Evolutionary conservation across 2,888 invertebrate genomes (phyloP).

Genomic region (Mycalesis mineus): DNA sequence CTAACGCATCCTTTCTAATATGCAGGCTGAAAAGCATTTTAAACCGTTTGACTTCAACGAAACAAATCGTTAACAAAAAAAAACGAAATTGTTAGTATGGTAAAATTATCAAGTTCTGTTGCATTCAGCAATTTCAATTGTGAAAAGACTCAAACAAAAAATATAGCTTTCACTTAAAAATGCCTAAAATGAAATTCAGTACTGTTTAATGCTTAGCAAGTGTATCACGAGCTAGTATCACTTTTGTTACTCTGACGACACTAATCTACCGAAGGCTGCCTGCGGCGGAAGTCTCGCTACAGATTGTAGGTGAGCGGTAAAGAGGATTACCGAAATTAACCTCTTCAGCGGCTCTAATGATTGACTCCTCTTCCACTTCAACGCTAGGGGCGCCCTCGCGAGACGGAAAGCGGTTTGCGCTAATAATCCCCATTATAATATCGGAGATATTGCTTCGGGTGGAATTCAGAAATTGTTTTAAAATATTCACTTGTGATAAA

Average conservation of each 20-base stretch:
- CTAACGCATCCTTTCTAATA: no score
- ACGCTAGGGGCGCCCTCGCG: slow-evolving; percentile 40
- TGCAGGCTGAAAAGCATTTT: no score
- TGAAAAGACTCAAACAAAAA: no score
- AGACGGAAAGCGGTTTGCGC: slow-evolving; percentile 21
- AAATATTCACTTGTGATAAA: background rate
- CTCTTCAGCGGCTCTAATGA: slow-evolving; percentile 64
- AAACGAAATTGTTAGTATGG: no score
- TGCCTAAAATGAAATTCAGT: background rate
- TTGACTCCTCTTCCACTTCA: slow-evolving; percentile 54
- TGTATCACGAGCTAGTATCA: slow-evolving; percentile 7
- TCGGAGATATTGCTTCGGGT: slow-evolving; percentile 17
- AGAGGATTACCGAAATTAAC: slow-evolving; percentile 73
- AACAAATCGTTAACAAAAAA: no score
- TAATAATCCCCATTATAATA: slow-evolving; percentile 32
- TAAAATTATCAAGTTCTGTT: no score
- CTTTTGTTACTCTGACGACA: slow-evolving; percentile 15
- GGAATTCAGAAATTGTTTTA: slow-evolving; percentile 1
- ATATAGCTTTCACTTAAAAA: no score
- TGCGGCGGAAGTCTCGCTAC: slow-evolving; percentile 27
- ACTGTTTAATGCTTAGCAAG: background rate
- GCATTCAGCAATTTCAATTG: no score
- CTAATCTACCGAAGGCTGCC: slow-evolving; percentile 18
- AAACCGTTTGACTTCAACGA: no score
- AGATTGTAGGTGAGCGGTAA: slow-evolving; percentile 53